Percentiles rank a stretch among this genome's conserved stretches.
Evolutionary conservation across 2,888 invertebrate species (phyloP).

Genomic region (Lordiphosa andalusiaca): DNA sequence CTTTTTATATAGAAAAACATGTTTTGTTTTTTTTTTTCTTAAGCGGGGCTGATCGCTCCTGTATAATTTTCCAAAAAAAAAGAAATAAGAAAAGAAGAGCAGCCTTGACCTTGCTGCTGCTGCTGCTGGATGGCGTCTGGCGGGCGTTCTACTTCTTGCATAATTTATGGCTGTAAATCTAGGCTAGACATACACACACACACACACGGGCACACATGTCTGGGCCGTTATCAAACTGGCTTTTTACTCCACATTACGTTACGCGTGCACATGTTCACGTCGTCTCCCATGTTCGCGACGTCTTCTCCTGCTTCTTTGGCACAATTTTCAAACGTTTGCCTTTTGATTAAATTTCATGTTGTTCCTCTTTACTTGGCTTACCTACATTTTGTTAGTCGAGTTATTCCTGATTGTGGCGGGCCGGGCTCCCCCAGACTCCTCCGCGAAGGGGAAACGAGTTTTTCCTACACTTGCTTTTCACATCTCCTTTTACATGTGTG

Average conservation of each 20-base stretch:
- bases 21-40: no score
- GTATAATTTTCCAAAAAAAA: slow-evolving; percentile 9
- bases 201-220: slow-evolving; percentile 25
- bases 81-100: no score
- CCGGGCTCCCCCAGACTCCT: background rate
- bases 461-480: slow-evolving; percentile 70
- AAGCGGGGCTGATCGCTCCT: no score
- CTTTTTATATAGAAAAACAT: slow-evolving; percentile 8
- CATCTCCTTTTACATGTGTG: slow-evolving; percentile 58
- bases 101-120: slow-evolving; percentile 5
- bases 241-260: slow-evolving; percentile 55
- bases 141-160: slow-evolving; percentile 57
- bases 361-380: slow-evolving; percentile 42
- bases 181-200: slow-evolving; percentile 56
- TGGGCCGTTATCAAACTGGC: slow-evolving; percentile 46
- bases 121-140: slow-evolving; percentile 18
- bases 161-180: slow-evolving; percentile 71
- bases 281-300: slow-evolving; percentile 5
- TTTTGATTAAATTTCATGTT: slow-evolving; percentile 67
- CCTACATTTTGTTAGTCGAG: slow-evolving; percentile 40
- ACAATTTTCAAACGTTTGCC: slow-evolving; percentile 64
- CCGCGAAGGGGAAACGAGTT: slow-evolving; percentile 56
- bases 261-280: slow-evolving; percentile 41
- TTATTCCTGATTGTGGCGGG: slow-evolving; percentile 28
- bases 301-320: slow-evolving; percentile 37